Evolutionary conservation across 2,797 vertebrate genomes (phyloP), one percentile per base, ranked within the genome.

Genomic region (Gadopsis marmoratus): DNA sequence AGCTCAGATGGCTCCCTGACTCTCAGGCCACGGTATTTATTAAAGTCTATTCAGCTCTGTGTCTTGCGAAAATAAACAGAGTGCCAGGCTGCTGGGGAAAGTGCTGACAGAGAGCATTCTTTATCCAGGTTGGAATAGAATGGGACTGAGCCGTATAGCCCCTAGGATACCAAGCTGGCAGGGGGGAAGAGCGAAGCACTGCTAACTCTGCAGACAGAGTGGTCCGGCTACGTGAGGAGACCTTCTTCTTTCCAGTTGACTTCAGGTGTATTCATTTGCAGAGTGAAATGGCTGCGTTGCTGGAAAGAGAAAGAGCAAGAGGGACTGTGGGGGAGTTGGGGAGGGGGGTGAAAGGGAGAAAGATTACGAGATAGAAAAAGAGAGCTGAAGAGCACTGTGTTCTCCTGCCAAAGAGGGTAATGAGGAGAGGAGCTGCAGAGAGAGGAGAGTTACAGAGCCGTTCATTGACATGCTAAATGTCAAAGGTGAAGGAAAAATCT

Each of bases 51-150:
- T 95, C 95, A 95, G 91, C 91, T 90, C 89, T 78, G 87, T 92
- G 93, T 94, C 94, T 91, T 87, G 91, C 92, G 94, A 95, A 95
- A 94, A 93, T 93, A 95, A 96, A 95, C 94, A 95, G 85, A 91
- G 93, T 94, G 91, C 94, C 93, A 92, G 89, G 91, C 92, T 89
- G 88, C 86, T 72, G 78, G 66, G 84, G 89, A 94, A 95, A 95
- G 89, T 94, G 95, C 95, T 95, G 95, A 95, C 93, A 84, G 77
- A 56, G 93, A 90, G 82, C 93, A 95, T 94, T 93, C 89, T 93
- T 95, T 88, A 90, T 92, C 88, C 85, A 90, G 90, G 91, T 94
- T 90, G 84, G 92, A 91, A 94, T 82, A 92, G 94, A 94, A 85
- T 76, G 58, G 89, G 83, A 83, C 81, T 87, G 83, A 90, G 86